Base-by-base conservation (phyloP, 2,888 invertebrate genomes). In the Brachylomia viminalis region DNA sequence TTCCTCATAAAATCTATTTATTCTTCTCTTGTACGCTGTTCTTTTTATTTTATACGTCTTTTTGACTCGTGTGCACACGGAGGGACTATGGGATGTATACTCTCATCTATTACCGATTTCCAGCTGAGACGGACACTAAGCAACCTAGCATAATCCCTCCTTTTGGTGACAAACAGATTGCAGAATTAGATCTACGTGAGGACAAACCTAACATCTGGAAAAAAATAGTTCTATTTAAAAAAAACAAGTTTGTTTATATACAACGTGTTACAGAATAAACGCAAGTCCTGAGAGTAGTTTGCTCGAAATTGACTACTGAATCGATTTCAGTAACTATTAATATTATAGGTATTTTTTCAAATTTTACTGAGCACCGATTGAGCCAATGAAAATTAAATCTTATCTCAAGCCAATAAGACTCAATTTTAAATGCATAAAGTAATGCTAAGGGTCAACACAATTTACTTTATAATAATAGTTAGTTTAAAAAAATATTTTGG, bases 1-100 rank as follows among this genome's bases (percentile, higher is more conserved):
- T 27, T 58, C 15, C 1, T 10, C n/a, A 42, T 83, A 42, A 83
- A 61, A 27, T 59, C 11, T 67, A 23, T 45, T 56, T 47, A 33
- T 64, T 58, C 54, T 45, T 45, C 17, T 61, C 23, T 52, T 27
- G 5, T 23, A 8, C 8, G 27, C 3, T 3, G 42, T 42, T 27
- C 6, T 49, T 54, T 23, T 15, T 13, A 64, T 27, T 27, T 47
- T 62, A n/a, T 62, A 15, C 0, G 17, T 11, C 0, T 23, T 56
- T 47, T 58, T 47, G 27, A 47, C 15, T n/a, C 13, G n/a, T 27
- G 33, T 23, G 8, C 11, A 23, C 27, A 10, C 5, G 8, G 2
- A 17, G n/a, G 38, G 10, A 38, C 0, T 13, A 17, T n/a, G 49
- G 23, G 20, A 8, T 45, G 1, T 68, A 27, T 11, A 23, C 2